Conservation (phyloP, 1,140 invertebrate species). For the Papilio machaon region DNA sequence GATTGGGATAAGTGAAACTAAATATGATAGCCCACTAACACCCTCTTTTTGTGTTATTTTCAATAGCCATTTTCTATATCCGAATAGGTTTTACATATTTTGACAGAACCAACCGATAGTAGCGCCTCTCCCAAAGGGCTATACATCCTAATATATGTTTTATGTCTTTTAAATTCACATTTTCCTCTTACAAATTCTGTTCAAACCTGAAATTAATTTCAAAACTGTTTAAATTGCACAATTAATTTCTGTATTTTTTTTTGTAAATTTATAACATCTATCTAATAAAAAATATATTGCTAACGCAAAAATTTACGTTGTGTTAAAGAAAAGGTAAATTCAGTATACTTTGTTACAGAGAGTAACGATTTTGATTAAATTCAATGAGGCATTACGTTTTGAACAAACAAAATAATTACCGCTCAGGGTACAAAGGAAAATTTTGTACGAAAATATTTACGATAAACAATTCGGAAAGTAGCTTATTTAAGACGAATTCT, state of each 20-base stretch:
- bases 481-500: not conserved
- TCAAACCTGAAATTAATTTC: too few species aligned
- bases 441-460: not conserved
- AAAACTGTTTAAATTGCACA: too few species aligned
- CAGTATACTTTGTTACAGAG: not conserved
- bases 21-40: too few species aligned
- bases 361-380: conserved; percentile 7
- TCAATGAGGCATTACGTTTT: not conserved
- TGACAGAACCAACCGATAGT: too few species aligned
- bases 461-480: not conserved
- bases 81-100: too few species aligned
- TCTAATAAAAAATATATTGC: not conserved
- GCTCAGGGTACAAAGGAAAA: not conserved
- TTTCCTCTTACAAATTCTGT: too few species aligned
- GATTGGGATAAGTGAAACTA: too few species aligned
- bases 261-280: not conserved
- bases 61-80: too few species aligned
- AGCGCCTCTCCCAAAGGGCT: too few species aligned
- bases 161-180: too few species aligned
- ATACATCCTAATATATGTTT: too few species aligned
- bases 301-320: not conserved
- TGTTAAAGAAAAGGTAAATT: not conserved
- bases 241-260: not conserved
- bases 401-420: conserved; percentile 12
- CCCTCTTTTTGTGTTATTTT: too few species aligned